A percentile compares a stretch with the other conserved stretches of the same genome.
Evolutionary conservation across 2,797 vertebrate genomes (phyloP).

Genomic region (Alca torda): DNA sequence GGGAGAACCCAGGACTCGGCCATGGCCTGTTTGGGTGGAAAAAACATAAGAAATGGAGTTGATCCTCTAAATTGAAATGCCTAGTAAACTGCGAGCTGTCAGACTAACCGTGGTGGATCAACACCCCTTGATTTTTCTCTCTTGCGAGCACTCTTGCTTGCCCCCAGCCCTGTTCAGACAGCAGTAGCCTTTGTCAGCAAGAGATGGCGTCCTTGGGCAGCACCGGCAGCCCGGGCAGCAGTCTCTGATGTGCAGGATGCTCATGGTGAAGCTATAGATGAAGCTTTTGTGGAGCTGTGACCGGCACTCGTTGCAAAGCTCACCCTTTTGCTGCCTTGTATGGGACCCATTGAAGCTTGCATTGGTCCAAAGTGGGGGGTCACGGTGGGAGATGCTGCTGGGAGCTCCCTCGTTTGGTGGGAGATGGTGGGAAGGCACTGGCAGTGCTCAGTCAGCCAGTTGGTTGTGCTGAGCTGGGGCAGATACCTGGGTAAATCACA

Average conservation of each 20-base stretch:
- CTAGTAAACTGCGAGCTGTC: background rate
- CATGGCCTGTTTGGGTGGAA: background rate
- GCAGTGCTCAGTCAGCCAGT: background rate
- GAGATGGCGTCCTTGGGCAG: accelerated
- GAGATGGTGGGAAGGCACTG: background rate
- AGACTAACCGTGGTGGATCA: background rate
- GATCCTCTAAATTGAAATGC: background rate
- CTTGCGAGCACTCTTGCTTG: background rate
- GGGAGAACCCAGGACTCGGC: background rate
- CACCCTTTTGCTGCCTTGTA: background rate
- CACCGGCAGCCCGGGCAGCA: background rate
- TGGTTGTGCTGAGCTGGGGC: background rate
- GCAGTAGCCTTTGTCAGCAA: background rate
- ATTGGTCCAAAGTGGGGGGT: background rate
- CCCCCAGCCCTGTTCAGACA: background rate
- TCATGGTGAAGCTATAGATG: background rate
- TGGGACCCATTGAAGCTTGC: background rate
- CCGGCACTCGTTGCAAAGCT: background rate
- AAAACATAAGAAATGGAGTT: background rate
- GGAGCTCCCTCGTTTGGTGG: background rate
- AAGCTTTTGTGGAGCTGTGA: background rate
- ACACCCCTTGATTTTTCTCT: background rate
- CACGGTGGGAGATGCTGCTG: background rate
- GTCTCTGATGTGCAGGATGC: background rate
- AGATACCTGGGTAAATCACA: background rate